Evolutionary conservation across 2,113 vertebrate genomes (phyloP).

Genomic region (Aldabrachelys gigantea): DNA sequence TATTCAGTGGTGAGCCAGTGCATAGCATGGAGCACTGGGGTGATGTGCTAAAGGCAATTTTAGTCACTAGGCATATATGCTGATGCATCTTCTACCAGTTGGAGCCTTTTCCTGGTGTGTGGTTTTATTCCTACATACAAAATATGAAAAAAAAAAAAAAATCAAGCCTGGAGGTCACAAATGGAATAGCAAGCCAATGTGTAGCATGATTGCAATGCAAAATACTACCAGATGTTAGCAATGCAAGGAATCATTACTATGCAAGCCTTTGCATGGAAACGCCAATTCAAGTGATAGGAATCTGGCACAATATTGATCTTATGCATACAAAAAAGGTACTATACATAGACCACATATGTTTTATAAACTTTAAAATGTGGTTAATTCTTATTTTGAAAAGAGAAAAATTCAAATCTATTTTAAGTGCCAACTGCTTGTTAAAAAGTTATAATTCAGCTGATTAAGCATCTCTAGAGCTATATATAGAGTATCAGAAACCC

Average conservation of each 20-base stretch:
- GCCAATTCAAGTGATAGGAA: conserved; percentile 10
- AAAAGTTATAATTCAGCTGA: conserved; percentile 43
- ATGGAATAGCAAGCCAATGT: background rate
- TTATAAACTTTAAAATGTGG: conserved; percentile 10
- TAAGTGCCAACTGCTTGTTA: background rate
- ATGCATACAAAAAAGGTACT: conserved; percentile 28
- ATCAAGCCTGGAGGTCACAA: background rate
- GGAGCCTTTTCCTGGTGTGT: background rate
- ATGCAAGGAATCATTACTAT: conserved; percentile 10
- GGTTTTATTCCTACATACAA: background rate
- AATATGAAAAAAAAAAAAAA: background rate
- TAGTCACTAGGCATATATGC: background rate
- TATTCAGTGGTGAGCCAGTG: background rate
- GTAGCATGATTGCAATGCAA: conserved; percentile 6
- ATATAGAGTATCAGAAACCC: conserved; percentile 17
- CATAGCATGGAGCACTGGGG: background rate
- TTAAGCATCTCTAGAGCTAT: conserved; percentile 29
- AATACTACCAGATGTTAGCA: conserved; percentile 37
- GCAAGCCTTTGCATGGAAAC: conserved; percentile 1
- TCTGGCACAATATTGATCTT: conserved; percentile 3
- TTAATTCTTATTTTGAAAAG: conserved; percentile 33
- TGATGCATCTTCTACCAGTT: background rate
- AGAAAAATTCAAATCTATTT: conserved; percentile 15
- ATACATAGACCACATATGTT: background rate
- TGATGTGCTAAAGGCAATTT: background rate